A percentile compares a stretch with the other conserved stretches of the same genome.
Conservation (phyloP, 2,888 invertebrate genomes). For the Trichopoda pennipes region DNA sequence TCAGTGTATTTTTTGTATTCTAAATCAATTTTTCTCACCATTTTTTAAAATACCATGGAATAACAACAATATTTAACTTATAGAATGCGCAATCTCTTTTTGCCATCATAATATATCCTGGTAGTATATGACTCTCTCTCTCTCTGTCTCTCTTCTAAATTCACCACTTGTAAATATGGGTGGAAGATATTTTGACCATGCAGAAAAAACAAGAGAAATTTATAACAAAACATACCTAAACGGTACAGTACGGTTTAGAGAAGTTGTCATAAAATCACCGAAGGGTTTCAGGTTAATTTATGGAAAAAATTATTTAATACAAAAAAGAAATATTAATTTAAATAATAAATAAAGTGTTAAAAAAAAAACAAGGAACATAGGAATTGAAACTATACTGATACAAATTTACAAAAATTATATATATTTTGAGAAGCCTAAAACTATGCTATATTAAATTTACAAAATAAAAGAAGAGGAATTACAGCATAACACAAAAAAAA, state of each 20-base stretch:
- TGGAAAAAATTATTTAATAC: slow-evolving; percentile 32
- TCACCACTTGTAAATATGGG: slow-evolving; percentile 39
- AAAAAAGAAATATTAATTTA: slow-evolving; percentile 18
- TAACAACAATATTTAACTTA: not conserved
- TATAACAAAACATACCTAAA: slow-evolving; percentile 61
- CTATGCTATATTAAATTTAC: slow-evolving; percentile 37
- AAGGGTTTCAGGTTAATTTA: slow-evolving; percentile 67
- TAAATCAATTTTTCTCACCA: slow-evolving; percentile 45
- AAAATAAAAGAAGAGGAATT: slow-evolving; percentile 7
- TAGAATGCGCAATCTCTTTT: slow-evolving; percentile 55
- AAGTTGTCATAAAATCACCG: slow-evolving; percentile 57
- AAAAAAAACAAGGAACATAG: slow-evolving; percentile 17
- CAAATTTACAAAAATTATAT: not conserved
- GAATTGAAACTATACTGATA: slow-evolving; percentile 56
- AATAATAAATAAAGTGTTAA: slow-evolving; percentile 19
- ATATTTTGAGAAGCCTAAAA: slow-evolving; percentile 39
- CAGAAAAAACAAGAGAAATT: slow-evolving; percentile 42
- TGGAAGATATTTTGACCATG: slow-evolving; percentile 38
- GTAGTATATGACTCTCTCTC: too few species aligned
- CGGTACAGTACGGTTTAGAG: slow-evolving; percentile 67
- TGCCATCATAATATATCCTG: not conserved
- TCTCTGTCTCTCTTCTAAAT: slow-evolving; percentile 33
- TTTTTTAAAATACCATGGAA: slow-evolving; percentile 32
- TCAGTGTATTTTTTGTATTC: slow-evolving; percentile 38
- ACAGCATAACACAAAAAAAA: slow-evolving; percentile 6